A percentile compares a stretch with the other conserved stretches of the same genome.
phyloP scores from a whole-genome alignment of 2,113 vertebrate species.

The Nycticorax nycticorax region DNA sequence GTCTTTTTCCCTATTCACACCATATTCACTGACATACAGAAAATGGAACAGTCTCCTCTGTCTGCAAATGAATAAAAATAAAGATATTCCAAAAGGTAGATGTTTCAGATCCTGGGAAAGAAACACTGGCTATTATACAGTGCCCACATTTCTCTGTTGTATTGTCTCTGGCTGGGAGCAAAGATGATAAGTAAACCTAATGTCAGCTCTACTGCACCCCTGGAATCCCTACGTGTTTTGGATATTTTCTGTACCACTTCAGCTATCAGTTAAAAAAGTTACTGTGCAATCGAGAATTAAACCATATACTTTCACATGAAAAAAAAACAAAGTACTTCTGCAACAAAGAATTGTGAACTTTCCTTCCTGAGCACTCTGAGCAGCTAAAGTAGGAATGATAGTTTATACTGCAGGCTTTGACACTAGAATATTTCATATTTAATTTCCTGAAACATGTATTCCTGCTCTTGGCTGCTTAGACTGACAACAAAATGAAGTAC shows the following conservation, averaged over 20 bases:
- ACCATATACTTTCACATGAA: not conserved
- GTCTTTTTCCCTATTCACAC: not conserved
- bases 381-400: not conserved
- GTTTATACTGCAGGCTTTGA: not conserved
- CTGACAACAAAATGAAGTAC: conserved; percentile 16
- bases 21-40: not conserved
- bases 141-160: not conserved
- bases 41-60: not conserved
- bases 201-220: not conserved
- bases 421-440: conserved; percentile 16
- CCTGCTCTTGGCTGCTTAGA: not conserved
- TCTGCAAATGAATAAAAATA: not conserved
- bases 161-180: not conserved
- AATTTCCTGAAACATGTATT: conserved; percentile 29
- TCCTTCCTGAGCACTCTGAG: not conserved
- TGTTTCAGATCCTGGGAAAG: not conserved
- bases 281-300: not conserved
- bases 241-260: not conserved
- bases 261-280: not conserved
- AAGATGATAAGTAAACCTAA: not conserved
- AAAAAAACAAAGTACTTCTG: not conserved
- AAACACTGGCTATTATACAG: not conserved
- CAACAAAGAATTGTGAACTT: not conserved
- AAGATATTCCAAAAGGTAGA: not conserved
- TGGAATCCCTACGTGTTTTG: not conserved